Evolutionary conservation across 2,797 vertebrate genomes (phyloP), one percentile per base, ranked within the genome.

Genomic region (Diceros bicornis): DNA sequence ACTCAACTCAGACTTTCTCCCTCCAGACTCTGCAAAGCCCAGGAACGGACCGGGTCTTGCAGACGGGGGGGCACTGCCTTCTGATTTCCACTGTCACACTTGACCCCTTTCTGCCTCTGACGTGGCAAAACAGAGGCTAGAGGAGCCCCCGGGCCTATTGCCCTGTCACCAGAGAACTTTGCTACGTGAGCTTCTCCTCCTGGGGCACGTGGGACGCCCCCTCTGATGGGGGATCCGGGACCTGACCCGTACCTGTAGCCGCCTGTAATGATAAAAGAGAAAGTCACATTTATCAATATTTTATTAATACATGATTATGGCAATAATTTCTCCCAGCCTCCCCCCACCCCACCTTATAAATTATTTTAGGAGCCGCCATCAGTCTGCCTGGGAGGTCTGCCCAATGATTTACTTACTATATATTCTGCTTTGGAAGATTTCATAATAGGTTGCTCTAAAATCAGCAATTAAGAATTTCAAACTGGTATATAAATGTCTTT

Each of bases 361-460:
- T 98, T 96, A 97, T 95, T 98, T 96, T 66, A 89, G 93, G 98
- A 90, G 44, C 77, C 87, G 78, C 89, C 18, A 27, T 71, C 75
- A 92, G 89, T 96, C 97, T 88, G 1, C 94, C 97, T 78, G 9
- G 79, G 96, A 96, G 97, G 92, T 92, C 97, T 83, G 89, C 94
- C 83, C 37, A 8, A 8, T 98, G 98, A 98, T 98, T 98, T 98
- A 98, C 97, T 97, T 94, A 79, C 97, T 95, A 79, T 96, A 92
- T 84, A 96, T 92, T 86, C 95, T 84, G 27, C 97, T 98, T 95
- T 97, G 64, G 95, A 98, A 96, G 93, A 96, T 97, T 97, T 97
- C 90, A 78, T 95, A 97, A 96, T 98, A 96, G 92, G 96, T 96
- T 96, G 97, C 97, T 89, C 89, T 97, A 95, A 98, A 98, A 96